phyloP scores from a whole-genome alignment of 2,888 invertebrate species.

The Sminthurides aquaticus region DNA sequence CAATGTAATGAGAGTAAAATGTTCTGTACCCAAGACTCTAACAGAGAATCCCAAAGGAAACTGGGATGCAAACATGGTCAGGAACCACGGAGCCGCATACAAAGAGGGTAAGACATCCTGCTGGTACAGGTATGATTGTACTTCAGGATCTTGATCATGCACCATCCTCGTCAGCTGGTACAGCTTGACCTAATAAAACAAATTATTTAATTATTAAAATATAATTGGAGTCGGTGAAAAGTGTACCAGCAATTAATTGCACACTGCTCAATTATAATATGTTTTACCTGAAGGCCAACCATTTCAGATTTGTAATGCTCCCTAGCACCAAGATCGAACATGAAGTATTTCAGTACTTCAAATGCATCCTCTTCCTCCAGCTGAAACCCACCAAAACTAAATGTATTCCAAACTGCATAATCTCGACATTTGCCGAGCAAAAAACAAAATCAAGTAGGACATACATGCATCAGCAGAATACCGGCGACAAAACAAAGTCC shows the following conservation, averaged over 20 bases:
- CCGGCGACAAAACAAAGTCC: constrained; percentile 94
- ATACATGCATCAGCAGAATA: constrained; percentile 82
- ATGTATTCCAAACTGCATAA: too few relatives aligned
- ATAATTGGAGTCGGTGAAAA: constrained; percentile 2
- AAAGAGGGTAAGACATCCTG: constrained; percentile 88
- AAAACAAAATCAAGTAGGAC: constrained; percentile 44
- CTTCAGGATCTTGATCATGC: constrained; percentile 75
- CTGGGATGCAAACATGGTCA: constrained; percentile 91
- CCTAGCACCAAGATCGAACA: constrained; percentile 81
- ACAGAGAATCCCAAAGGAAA: constrained; percentile 93
- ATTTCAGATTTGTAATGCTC: constrained; percentile 90
- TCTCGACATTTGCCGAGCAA: background rate
- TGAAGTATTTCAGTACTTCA: constrained; percentile 74
- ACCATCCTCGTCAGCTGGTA: constrained; percentile 88
- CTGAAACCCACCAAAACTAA: constrained; percentile 55
- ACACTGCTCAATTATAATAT: too few relatives aligned
- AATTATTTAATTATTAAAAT: constrained; percentile 9
- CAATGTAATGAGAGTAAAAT: too few relatives aligned
- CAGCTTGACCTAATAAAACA: constrained; percentile 61
- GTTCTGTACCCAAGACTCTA: constrained; percentile 85
- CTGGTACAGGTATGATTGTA: constrained; percentile 67
- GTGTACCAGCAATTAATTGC: too few relatives aligned
- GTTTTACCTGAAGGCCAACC: constrained; percentile 80
- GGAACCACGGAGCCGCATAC: constrained; percentile 94
- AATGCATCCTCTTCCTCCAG: constrained; percentile 90